These are phyloP conservation scores for Sebastes paucispinis DNA, from an alignment of 2,797 vertebrate genomes.

Conservation along the genomic window DNA sequence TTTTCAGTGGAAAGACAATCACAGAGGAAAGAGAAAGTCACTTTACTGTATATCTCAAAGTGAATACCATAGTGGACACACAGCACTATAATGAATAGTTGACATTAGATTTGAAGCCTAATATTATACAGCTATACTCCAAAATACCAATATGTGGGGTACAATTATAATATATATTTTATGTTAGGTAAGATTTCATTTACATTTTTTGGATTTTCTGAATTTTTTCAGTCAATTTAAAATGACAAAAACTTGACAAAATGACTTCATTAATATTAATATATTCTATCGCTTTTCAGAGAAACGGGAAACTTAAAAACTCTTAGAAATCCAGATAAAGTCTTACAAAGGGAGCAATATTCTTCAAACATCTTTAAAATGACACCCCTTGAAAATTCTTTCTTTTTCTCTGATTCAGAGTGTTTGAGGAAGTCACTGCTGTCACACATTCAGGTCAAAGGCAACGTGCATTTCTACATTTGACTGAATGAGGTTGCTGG, in stretches of 20 bases:
- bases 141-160: background rate
- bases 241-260: background rate
- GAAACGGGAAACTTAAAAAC: background rate
- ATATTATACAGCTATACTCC: background rate
- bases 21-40: background rate
- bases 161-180: background rate
- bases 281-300: background rate
- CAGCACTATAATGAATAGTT: background rate
- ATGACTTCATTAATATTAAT: background rate
- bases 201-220: background rate
- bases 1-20: background rate
- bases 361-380: background rate
- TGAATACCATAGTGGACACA: background rate
- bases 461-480: conserved; percentile 7
- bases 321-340: background rate
- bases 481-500: background rate
- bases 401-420: background rate
- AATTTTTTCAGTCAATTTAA: background rate
- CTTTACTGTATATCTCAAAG: background rate
- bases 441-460: background rate
- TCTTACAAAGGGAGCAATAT: background rate
- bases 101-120: background rate
- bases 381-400: conserved; percentile 1
- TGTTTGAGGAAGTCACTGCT: background rate
- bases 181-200: background rate